Evolutionary conservation across 2,113 vertebrate species (phyloP), one percentile per base, ranked within the genome.

Genomic region (Raja brachyura): DNA sequence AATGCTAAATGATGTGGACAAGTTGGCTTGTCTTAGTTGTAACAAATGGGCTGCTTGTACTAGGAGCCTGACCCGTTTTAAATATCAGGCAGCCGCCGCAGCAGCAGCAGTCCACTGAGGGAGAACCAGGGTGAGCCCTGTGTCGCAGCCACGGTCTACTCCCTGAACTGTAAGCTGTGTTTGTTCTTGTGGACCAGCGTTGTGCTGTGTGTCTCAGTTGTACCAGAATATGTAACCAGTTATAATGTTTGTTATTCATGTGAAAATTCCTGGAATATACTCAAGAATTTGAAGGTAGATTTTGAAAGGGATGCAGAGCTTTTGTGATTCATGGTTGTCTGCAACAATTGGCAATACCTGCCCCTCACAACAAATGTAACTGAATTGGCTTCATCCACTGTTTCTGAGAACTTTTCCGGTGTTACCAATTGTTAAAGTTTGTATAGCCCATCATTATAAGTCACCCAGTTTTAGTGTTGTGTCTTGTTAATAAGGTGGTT

Each of bases 181-280:
- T 3, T 0, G 93, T 93, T 94, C 93, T 76, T 94, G 68, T 63
- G 94, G 95, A 94, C 95, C 96, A 95, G 95, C 96, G 92, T 0
- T 95, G 97, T 96, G 96, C 96, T 96, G 94, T 97, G 97, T 97
- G 95, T 95, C 66, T 92, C 90, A 48, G 90, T 96, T 96, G 97
- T 97, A 96, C 97, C 97, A 96, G 96, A 94, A 90, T 96, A 95
- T 97, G 96, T 97, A 97, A 97, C 96, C 96, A 96, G 96, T 92
- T 92, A 92, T 97, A 96, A 95, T 81, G 96, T 97, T 97, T 97
- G 96, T 96, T 97, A 75, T 83, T 81, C 83, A 86, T 93, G 93
- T 93, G 81, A 93, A 93, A 90, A 77, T 22, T 79, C 90, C 90
- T 68, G 79, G 93, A 90, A 59, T 66, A 93, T 68, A 93, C 93